Evolutionary conservation across 1,140 invertebrate species (phyloP), one percentile per base, ranked within the genome.

Genomic region (Diabrotica undecimpunctata): DNA sequence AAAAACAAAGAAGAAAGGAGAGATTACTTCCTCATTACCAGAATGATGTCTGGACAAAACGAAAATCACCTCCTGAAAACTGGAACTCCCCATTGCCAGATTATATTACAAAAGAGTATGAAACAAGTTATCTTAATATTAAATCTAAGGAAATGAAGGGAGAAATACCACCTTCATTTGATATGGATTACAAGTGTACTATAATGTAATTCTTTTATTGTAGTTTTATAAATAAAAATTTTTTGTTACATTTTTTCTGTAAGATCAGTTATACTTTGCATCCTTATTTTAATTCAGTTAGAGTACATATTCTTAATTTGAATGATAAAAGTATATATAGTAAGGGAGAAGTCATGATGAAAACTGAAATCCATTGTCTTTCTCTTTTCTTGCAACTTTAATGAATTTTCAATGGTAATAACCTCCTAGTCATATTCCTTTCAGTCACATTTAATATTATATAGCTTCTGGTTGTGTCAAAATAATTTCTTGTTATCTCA

Each of bases 41-140:
- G 11, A 95, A 96, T 79, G 81, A 90, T 74, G 83, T 89, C 12
- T 96, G 93, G 94, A 80, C 87, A 70, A 89, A 86, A 73, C 81
- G 93, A 56, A 81, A 83, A n/a, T 69, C 80, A 61, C 92, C 92
- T 7, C 93, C 93, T 6, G 74, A 79, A 65, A 87, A 93, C 75
- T 96, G 93, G 93, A 85, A 87, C 67, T 82, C 81, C 64, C 90
- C 90, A 5, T 76, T 95, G 66, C 92, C 93, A 6, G 85, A 90
- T 25, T 88, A 87, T 84, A 80, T 93, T 74, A 71, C 79, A 14
- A 84, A 91, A 70, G 80, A 85, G 72, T 84, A 88, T 67, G 81
- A 88, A 70, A 81, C 84, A 63, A 84, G 87, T 9, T 92, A 84
- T 79, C 81, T 93, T 57, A 81, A 84, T 67, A 10, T 81, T 5